Conservation (phyloP, 1,140 invertebrate genomes). For the Calephelis virginiensis region DNA sequence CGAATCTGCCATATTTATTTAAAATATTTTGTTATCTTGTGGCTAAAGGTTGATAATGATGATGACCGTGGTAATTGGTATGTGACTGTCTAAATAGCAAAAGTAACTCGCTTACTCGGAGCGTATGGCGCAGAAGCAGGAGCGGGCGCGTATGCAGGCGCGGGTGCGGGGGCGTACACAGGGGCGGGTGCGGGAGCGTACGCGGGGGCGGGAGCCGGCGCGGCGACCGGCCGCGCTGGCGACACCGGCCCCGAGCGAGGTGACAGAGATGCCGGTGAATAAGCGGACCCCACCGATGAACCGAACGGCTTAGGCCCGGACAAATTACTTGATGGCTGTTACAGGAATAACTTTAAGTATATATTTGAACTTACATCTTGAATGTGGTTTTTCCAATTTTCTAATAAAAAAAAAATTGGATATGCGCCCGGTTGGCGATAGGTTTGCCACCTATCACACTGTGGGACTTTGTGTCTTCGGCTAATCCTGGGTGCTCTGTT, state of each 20-base stretch:
- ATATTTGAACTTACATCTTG: too few species aligned
- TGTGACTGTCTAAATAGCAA: conserved; percentile 52
- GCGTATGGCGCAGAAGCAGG: conserved; percentile 50
- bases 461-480: too few species aligned
- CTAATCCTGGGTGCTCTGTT: too few species aligned
- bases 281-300: conserved; percentile 69
- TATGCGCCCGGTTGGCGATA: too few species aligned
- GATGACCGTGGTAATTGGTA: neutral
- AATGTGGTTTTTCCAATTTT: too few species aligned
- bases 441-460: too few species aligned
- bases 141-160: conserved; percentile 53
- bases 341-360: conserved; percentile 14
- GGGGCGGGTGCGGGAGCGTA: conserved; percentile 40
- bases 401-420: too few species aligned
- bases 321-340: conserved; percentile 73
- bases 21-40: neutral
- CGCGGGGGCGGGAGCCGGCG: conserved; percentile 52
- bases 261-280: conserved; percentile 69
- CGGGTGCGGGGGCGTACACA: conserved; percentile 43
- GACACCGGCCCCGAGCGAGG: conserved; percentile 73
- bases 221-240: conserved; percentile 58
- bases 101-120: conserved; percentile 76
- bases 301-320: conserved; percentile 82
- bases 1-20: too few species aligned
- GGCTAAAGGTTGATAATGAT: neutral